Evolutionary conservation across 92 coral and sea anemone genomes (phyloP).

Genomic region (Epizoanthus illoricatus): DNA sequence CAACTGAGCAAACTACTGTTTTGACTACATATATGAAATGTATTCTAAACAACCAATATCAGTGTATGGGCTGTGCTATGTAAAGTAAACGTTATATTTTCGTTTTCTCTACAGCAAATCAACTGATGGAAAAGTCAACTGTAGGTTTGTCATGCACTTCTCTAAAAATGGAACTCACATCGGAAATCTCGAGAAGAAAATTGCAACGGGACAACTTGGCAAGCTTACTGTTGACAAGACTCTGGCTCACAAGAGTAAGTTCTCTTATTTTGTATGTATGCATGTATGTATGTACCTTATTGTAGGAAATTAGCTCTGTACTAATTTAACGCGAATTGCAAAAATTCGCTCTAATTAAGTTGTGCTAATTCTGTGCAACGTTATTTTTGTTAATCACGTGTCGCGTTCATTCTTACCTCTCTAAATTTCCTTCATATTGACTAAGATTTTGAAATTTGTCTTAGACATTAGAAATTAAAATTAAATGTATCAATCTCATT

Average conservation of each 20-base stretch:
- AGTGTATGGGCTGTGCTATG: not conserved
- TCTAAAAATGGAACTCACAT: slow-evolving; percentile 19
- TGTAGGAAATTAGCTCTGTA: too few relatives aligned
- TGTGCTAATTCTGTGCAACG: too few relatives aligned
- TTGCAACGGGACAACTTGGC: not conserved
- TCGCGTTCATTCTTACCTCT: too few relatives aligned
- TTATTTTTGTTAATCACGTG: too few relatives aligned
- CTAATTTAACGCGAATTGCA: too few relatives aligned
- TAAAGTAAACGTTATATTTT: not conserved
- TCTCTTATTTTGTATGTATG: not conserved
- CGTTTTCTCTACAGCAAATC: slow-evolving; percentile 1
- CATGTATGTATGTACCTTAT: too few relatives aligned
- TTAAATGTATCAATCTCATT: too few relatives aligned
- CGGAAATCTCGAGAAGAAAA: not conserved
- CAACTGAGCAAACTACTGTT: too few relatives aligned
- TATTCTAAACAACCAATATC: too few relatives aligned
- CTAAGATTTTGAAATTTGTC: too few relatives aligned
- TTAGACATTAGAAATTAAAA: too few relatives aligned
- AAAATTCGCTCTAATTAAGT: not conserved
- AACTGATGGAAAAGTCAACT: slow-evolving; percentile 15
- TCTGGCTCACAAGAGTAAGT: slow-evolving; percentile 15
- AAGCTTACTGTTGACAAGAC: slow-evolving; percentile 25
- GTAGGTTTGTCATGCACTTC: slow-evolving; percentile 18
- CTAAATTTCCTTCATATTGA: too few relatives aligned
- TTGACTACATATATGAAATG: not conserved